phyloP scores from a whole-genome alignment of 2,888 invertebrate genomes.

The Acrobasis consociella region DNA sequence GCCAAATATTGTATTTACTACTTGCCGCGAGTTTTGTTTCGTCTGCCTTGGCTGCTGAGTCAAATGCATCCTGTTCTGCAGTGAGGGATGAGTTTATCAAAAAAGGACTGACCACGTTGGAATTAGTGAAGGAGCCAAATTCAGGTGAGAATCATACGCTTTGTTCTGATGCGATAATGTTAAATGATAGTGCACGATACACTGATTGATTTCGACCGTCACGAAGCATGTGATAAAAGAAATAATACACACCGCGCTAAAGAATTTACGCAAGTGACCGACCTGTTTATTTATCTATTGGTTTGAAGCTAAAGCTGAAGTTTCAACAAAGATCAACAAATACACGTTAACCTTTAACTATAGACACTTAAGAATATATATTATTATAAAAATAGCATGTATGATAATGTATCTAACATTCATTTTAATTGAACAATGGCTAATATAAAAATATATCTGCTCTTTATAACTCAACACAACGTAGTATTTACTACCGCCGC shows the following conservation, averaged over 20 bases:
- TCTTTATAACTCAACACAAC: background rate
- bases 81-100: conserved; percentile 77
- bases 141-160: conserved; percentile 74
- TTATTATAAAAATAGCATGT: too few species aligned
- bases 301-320: too few species aligned
- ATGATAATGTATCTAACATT: background rate
- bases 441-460: background rate
- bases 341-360: background rate
- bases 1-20: conserved; percentile 74
- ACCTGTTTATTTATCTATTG: conserved; percentile 6
- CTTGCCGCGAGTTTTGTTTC: conserved; percentile 66
- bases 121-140: conserved; percentile 75
- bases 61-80: conserved; percentile 75
- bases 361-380: background rate
- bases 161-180: conserved; percentile 55
- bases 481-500: too few species aligned
- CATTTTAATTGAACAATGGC: background rate
- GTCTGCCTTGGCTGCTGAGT: conserved; percentile 59
- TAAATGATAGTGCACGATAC: conserved; percentile 57
- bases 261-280: conserved; percentile 12
- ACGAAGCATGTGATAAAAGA: conserved; percentile 19
- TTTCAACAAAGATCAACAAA: background rate
- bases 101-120: conserved; percentile 73
- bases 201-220: conserved; percentile 26
- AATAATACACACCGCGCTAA: conserved; percentile 12